Evolutionary conservation across 1,140 invertebrate genomes (phyloP), one percentile per base, ranked within the genome.

Genomic region (Drosophila fuyamai): DNA sequence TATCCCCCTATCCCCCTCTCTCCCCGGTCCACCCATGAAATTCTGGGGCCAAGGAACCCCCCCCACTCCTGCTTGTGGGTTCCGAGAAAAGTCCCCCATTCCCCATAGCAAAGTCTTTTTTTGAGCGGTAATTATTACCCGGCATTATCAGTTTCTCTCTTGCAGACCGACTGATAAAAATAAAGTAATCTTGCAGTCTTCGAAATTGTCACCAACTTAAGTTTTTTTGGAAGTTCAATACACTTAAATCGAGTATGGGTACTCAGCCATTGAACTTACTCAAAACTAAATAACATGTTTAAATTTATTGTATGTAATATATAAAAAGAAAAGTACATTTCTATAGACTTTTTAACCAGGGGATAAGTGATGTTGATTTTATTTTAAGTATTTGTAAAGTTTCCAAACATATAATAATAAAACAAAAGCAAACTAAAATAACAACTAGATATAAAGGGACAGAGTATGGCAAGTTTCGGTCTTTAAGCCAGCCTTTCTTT

Each of bases 181-280:
- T 76, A 76, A 75, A 75, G 60, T 76, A 75, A 70, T 70, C 63
- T 68, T 14, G 14, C 62, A 27, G 16, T 47, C 61, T 67, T 66
- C 58, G 62, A 63, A 65, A 65, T 63, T 65, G 41, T 65, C 59
- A 47, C 32, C 62, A 65, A 44, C 62, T 66, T 65, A 63, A 48
- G 62, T 16, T 38, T 59, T 46, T 65, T 62, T 66, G 13, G 6
- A 48, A 5, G 36, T 38, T 41, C 14, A 9, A 40, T 62, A 47
- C 58, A 32, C 62, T 62, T 32, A 1, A 2, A 14, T 2, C 4
- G 18, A 29, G 5, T 27, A 18, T 59, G n/a, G 18, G 16, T 5
- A 8, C 23, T 13, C 0, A n/a, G 2, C 16, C 0, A 5, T 40
- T 40, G 2, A 13, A 40, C 5, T 40, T 40, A 0, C 13, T n/a